Base-by-base conservation (phyloP, 1,140 invertebrate genomes). In the Rhynchophorus ferrugineus region DNA sequence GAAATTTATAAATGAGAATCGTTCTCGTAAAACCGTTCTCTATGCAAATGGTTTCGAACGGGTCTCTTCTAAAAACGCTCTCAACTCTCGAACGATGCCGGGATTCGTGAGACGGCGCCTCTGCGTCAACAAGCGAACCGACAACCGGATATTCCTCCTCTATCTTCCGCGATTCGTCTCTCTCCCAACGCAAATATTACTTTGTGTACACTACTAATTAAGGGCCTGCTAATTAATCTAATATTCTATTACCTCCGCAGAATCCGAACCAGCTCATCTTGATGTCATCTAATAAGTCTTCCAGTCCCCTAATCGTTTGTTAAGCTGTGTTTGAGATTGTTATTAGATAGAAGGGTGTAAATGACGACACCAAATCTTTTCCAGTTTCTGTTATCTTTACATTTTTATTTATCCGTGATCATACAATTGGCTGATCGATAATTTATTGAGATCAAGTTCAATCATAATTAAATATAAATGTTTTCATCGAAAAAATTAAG, bases 151-250 rank as follows among this genome's bases (percentile, higher is more conserved):
- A 29, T 11, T 29, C 24, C 24, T n/a, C n/a, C n/a, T n/a, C n/a
- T n/a, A 11, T 29, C 24, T 29, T 29, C 13, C 37, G 18, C n/a
- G 37, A 38, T 7, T 14, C 17, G n/a, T 16, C 48, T 50, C 38
- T 38, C 37, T 5, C 7, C 48, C 49, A 59, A 59, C 38, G 59
- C 59, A 61, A 61, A 61, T 61, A 61, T 61, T 59, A 56, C 59
- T 58, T 56, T 61, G 56, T 61, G 59, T 61, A 61, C 57, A 38
- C 37, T 51, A 39, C 59, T 61, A 61, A 61, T 61, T 61, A 61
- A 59, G 57, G 57, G 50, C 34, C 56, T 39, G 46, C 59, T 59
- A 61, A 61, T 61, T 61, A 61, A 61, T 61, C 59, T 56, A 59
- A 61, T 61, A 59, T 59, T 59, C 59, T 56, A 61, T 59, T 61